A percentile compares a stretch with the other conserved stretches of the same genome.
Conservation (phyloP, 2,113 vertebrate genomes). For the Otis tarda region DNA sequence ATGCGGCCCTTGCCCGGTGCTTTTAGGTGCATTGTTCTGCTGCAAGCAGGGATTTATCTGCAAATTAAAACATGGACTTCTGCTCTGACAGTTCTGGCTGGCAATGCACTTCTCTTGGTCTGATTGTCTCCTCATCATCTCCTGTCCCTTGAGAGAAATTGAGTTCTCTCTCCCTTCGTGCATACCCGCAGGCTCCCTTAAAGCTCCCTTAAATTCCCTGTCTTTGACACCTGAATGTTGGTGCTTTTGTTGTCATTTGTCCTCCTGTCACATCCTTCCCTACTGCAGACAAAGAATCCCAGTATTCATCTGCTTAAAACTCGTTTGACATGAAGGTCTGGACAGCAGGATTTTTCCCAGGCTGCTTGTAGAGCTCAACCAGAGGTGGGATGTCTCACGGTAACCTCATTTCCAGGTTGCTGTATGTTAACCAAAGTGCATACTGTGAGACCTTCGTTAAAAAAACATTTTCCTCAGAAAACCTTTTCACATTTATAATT, state of each 20-base stretch:
- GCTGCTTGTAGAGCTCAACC: neutral
- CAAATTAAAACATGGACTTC: neutral
- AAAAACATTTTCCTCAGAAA: slow-evolving; percentile 37
- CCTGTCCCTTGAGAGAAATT: neutral
- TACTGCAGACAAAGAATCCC: neutral
- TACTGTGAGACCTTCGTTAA: slow-evolving; percentile 1
- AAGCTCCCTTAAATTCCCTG: neutral
- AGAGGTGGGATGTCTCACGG: neutral
- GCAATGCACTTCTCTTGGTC: neutral
- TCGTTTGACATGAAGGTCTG: neutral
- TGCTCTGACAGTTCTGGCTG: neutral
- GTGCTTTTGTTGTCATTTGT: slow-evolving; percentile 16
- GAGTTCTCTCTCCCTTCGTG: neutral
- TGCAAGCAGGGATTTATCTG: neutral
- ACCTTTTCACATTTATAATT: slow-evolving; percentile 59
- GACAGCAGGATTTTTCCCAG: slow-evolving; percentile 12
- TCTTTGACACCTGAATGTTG: slow-evolving; percentile 22
- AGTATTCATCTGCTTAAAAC: neutral
- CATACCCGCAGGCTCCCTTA: slow-evolving; percentile 22
- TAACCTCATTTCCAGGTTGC: slow-evolving; percentile 9
- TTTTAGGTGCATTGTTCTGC: neutral
- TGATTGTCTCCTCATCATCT: neutral
- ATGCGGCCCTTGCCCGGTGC: neutral
- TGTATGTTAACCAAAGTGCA: neutral
- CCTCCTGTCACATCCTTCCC: slow-evolving; percentile 13